Evolutionary conservation across 2,797 vertebrate genomes (phyloP).

Genomic region (Ciconia nigra): DNA sequence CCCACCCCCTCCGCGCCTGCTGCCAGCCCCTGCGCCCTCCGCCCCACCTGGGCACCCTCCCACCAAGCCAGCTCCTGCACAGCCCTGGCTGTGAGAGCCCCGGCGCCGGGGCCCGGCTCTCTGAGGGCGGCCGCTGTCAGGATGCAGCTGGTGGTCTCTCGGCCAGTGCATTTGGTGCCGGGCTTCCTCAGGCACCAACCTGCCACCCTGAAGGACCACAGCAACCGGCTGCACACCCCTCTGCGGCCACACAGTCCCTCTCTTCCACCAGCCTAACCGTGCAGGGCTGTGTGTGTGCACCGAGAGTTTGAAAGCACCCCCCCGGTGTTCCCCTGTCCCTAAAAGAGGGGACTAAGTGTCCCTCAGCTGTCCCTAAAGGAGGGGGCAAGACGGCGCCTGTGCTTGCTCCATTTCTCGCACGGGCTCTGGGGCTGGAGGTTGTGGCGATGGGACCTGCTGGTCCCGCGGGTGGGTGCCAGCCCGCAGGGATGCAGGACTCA

Average conservation of each 20-base stretch:
- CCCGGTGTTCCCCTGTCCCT: background rate
- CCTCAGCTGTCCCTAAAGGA: background rate
- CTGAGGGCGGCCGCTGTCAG: background rate
- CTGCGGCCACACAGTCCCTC: rapidly evolving
- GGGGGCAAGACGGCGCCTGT: too few relatives aligned
- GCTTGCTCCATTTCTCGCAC: rapidly evolving
- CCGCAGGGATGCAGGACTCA: rapidly evolving
- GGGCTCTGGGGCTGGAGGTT: background rate
- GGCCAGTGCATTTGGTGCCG: background rate
- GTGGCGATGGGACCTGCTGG: background rate
- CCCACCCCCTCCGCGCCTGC: rapidly evolving
- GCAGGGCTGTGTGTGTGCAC: rapidly evolving
- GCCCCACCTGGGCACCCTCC: background rate
- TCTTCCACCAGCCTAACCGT: background rate
- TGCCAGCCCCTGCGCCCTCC: background rate
- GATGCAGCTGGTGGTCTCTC: background rate
- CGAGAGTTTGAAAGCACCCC: background rate
- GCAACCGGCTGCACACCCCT: rapidly evolving
- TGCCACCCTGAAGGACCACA: background rate
- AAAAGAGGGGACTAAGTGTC: background rate
- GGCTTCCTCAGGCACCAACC: background rate
- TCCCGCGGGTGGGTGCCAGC: background rate
- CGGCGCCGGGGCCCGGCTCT: rapidly evolving
- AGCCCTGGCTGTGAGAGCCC: rapidly evolving
- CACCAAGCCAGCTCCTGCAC: background rate